Conservation (phyloP, 2,797 vertebrate species). For the Enteromius treurensis region DNA sequence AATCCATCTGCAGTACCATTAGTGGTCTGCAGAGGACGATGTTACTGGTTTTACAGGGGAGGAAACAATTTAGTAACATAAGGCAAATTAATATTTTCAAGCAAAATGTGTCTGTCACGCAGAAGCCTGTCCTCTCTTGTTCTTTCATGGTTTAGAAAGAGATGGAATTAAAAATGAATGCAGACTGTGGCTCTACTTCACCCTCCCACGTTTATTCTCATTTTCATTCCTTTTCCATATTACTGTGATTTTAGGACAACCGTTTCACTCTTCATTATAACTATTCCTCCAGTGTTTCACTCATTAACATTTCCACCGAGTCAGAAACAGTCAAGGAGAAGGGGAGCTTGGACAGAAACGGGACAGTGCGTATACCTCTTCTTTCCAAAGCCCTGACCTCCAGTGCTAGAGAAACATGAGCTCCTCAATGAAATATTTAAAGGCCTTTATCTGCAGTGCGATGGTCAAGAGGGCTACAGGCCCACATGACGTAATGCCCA, state of each 20-base stretch:
- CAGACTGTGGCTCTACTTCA: background rate
- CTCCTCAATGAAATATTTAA: slow-evolving; percentile 85
- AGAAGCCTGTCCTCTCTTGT: slow-evolving; percentile 68
- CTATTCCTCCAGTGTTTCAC: too few species aligned
- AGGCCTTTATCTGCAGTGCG: slow-evolving; percentile 83
- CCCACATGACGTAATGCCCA: slow-evolving; percentile 78
- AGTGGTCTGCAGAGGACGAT: slow-evolving; percentile 59
- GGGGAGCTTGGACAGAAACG: background rate
- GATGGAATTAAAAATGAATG: slow-evolving; percentile 25
- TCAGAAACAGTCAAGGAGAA: background rate
- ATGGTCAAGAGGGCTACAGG: slow-evolving; percentile 72
- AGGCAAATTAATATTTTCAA: slow-evolving; percentile 72
- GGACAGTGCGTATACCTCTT: slow-evolving; percentile 38
- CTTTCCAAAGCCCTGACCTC: slow-evolving; percentile 74
- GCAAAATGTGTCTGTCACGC: slow-evolving; percentile 72
- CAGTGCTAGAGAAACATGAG: slow-evolving; percentile 77
- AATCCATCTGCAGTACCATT: slow-evolving; percentile 22
- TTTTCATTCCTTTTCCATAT: background rate
- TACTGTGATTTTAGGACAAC: background rate
- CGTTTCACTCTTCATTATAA: background rate
- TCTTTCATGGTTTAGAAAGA: slow-evolving; percentile 53
- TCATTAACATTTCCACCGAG: background rate
- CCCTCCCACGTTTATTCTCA: background rate
- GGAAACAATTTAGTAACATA: slow-evolving; percentile 71
- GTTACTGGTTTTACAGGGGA: background rate